These are phyloP conservation scores for Podiceps cristatus DNA, from an alignment of 2,113 vertebrate species.

Conservation along the genomic window DNA sequence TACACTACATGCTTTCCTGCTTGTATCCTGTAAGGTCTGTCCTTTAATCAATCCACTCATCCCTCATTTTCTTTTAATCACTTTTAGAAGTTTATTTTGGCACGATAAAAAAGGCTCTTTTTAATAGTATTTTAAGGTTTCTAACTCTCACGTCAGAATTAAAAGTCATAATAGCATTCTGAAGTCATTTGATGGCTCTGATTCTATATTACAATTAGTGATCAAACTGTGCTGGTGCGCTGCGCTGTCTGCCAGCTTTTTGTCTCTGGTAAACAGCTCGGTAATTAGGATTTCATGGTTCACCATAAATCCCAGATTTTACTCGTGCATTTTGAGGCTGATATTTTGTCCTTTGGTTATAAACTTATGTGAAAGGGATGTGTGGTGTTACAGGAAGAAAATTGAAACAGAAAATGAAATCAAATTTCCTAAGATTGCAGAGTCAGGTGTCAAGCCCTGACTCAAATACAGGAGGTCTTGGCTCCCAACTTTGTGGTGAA, in stretches of 20 bases:
- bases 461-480: neutral
- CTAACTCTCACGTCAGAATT: neutral
- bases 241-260: neutral
- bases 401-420: neutral
- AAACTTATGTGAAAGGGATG: neutral
- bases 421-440: neutral
- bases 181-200: neutral
- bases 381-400: neutral
- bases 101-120: neutral
- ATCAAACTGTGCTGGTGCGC: neutral
- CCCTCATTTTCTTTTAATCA: neutral
- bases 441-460: neutral
- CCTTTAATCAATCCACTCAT: neutral
- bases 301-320: neutral
- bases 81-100: neutral
- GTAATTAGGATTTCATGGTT: neutral
- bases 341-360: neutral
- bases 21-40: neutral
- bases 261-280: neutral
- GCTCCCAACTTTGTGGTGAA: neutral
- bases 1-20: rapidly evolving
- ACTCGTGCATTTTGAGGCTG: neutral
- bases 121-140: neutral
- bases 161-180: neutral
- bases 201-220: neutral